Percentiles rank a stretch among this genome's conserved stretches.
phyloP scores from a whole-genome alignment of 2,797 vertebrate genomes.

The Siniperca obscura region DNA sequence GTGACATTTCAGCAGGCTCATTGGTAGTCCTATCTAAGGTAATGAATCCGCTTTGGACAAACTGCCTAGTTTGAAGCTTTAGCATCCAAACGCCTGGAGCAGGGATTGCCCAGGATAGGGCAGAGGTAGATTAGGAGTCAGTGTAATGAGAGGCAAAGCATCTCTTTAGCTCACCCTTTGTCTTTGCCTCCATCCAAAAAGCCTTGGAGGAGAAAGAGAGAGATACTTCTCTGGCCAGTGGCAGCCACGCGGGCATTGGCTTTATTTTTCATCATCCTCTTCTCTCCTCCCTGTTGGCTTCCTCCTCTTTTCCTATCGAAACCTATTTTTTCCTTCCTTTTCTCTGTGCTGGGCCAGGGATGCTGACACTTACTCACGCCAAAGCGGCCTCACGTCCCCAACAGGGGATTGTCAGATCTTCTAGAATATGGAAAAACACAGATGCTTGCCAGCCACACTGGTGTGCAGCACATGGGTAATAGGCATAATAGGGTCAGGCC shows the following conservation, averaged over 20 bases:
- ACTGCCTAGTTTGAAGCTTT: slow-evolving; percentile 79
- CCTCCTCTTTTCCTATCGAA: slow-evolving; percentile 48
- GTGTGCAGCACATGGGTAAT: slow-evolving; percentile 75
- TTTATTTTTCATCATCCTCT: slow-evolving; percentile 79
- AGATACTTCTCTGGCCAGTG: slow-evolving; percentile 72
- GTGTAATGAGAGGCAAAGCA: slow-evolving; percentile 82
- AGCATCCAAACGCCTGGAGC: slow-evolving; percentile 77
- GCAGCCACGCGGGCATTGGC: slow-evolving; percentile 71
- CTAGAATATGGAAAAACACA: slow-evolving; percentile 77
- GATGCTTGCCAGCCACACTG: slow-evolving; percentile 58
- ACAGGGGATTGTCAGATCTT: slow-evolving; percentile 79
- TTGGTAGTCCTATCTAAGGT: slow-evolving; percentile 77
- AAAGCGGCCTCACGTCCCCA: slow-evolving; percentile 65
- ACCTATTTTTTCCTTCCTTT: slow-evolving; percentile 34
- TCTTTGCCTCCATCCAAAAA: slow-evolving; percentile 74
- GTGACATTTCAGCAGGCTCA: slow-evolving; percentile 76
- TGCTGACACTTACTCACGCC: slow-evolving; percentile 60
- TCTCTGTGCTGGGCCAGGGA: slow-evolving; percentile 39
- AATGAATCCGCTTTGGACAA: slow-evolving; percentile 85
- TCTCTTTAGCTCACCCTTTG: slow-evolving; percentile 80
- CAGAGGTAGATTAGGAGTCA: slow-evolving; percentile 84
- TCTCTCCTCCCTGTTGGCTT: slow-evolving; percentile 65
- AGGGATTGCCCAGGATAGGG: slow-evolving; percentile 82
- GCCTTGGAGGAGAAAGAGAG: slow-evolving; percentile 66
- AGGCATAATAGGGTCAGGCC: slow-evolving; percentile 88